phyloP scores from a whole-genome alignment of 2,888 invertebrate species.

The Lasioglossum morio region DNA sequence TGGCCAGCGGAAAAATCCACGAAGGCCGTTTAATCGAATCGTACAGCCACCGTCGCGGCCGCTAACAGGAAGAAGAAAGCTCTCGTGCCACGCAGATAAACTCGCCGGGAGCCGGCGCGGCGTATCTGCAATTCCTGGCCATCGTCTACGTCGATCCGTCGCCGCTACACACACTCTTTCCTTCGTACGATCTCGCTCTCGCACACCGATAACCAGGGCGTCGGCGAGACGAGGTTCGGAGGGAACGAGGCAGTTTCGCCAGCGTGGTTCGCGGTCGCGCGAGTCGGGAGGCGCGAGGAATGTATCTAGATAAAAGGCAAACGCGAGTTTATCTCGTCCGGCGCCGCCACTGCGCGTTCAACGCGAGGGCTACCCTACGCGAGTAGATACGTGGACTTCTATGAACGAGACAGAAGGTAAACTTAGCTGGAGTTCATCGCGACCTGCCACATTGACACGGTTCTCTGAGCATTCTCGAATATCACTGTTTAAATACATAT shows the following conservation, averaged over 20 bases:
- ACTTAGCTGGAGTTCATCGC: neutral
- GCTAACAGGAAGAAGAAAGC: constrained; percentile 64
- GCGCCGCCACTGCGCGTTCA: constrained; percentile 40
- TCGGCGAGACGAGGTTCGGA: neutral
- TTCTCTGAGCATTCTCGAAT: neutral
- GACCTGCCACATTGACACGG: neutral
- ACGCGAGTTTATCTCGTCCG: constrained; percentile 59
- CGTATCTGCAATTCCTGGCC: constrained; percentile 61
- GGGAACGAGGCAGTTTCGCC: constrained; percentile 20
- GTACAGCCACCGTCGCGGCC: constrained; percentile 15
- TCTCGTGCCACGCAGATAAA: constrained; percentile 59
- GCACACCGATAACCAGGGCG: constrained; percentile 25
- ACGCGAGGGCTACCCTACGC: constrained; percentile 1
- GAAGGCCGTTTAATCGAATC: constrained; percentile 61
- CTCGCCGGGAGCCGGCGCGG: constrained; percentile 24
- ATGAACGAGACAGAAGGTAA: neutral
- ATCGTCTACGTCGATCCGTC: constrained; percentile 53
- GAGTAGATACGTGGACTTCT: neutral
- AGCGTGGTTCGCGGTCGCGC: constrained; percentile 42
- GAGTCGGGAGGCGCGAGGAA: constrained; percentile 60
- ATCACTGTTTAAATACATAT: neutral
- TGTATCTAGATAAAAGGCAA: constrained; percentile 66
- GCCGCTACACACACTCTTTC: neutral
- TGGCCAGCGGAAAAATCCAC: constrained; percentile 58
- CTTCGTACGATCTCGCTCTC: neutral